Evolutionary conservation across 2,113 vertebrate genomes (phyloP), one percentile per base, ranked within the genome.

Genomic region (Leiothrix lutea): DNA sequence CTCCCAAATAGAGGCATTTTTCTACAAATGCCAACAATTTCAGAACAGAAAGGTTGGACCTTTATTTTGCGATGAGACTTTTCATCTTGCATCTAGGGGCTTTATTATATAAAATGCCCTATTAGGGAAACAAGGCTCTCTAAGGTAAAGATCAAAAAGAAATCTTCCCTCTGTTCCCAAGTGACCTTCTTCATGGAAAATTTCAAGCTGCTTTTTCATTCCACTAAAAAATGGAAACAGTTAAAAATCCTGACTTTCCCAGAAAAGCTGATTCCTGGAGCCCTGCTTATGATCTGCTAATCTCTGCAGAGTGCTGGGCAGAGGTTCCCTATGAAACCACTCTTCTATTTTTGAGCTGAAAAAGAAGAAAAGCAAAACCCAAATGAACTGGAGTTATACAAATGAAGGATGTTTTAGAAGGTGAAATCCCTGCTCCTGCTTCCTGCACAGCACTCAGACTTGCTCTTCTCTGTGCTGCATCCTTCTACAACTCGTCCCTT

Each of bases 181-280:
- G 26, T 51, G 75, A 82, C 51, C 51, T 87, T 74, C 69, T 92
- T 54, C 40, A 33, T 20, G 79, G 71, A 88, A 90, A 92, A 90
- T 35, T 61, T 92, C 64, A 73, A 93, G 67, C 75, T 18, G 31
- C 47, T 92, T 95, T 92, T 95, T 90, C 51, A 80, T 88, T 78
- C 60, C 60, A 74, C 51, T 72, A 38, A 78, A 92, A 92, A 90
- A 57, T 64, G 80, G 88, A 51, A 96, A 92, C 71, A 94, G 79
- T 92, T 67, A 92, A 91, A 95, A 92, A 93, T 84, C 92, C 82
- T 62, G 74, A 95, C 67, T 94, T 93, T 88, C 82, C 86, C 60
- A 69, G 79, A 80, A 88, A 94, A 95, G 88, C 92, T 84, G 71
- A 90, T 86, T 95, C 94, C 92, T 73, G 71, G 47, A 86, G 79